A percentile compares a stretch with the other conserved stretches of the same genome.
Conservation (phyloP, 2,888 invertebrate genomes). For the Calameuta pallipes region DNA sequence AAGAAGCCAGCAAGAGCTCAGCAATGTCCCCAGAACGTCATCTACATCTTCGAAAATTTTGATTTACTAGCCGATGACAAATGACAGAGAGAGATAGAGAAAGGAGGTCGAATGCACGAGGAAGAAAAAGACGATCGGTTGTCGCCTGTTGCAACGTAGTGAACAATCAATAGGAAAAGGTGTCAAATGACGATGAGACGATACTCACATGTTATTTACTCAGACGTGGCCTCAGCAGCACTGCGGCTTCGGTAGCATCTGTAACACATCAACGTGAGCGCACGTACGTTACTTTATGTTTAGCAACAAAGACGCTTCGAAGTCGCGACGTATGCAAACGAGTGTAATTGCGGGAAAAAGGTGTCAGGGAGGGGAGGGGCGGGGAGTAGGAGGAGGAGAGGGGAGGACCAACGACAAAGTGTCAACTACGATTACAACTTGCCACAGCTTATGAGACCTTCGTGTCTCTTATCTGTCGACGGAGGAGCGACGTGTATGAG, state of each 20-base stretch:
- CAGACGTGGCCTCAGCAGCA: conserved; percentile 53
- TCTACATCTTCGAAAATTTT: neutral
- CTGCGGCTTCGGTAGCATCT: conserved; percentile 57
- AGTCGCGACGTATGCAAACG: neutral
- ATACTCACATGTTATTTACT: conserved; percentile 56
- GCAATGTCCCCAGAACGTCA: neutral
- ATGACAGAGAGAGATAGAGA: neutral
- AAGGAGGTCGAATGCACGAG: neutral
- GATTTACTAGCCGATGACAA: neutral
- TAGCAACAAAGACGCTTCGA: neutral
- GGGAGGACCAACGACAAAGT: neutral
- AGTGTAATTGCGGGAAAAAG: neutral
- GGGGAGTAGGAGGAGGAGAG: too few relatives aligned
- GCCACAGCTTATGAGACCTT: neutral
- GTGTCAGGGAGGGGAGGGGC: neutral
- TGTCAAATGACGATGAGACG: neutral
- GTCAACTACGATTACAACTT: neutral
- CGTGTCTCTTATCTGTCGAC: neutral
- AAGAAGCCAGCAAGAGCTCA: neutral
- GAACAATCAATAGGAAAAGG: neutral
- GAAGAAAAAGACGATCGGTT: neutral
- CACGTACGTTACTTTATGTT: conserved; percentile 1
- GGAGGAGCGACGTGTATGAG: neutral
- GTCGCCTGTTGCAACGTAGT: neutral
- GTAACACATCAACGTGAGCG: conserved; percentile 43